Base-by-base conservation (phyloP, 2,888 invertebrate species). In the Tineola bisselliella region DNA sequence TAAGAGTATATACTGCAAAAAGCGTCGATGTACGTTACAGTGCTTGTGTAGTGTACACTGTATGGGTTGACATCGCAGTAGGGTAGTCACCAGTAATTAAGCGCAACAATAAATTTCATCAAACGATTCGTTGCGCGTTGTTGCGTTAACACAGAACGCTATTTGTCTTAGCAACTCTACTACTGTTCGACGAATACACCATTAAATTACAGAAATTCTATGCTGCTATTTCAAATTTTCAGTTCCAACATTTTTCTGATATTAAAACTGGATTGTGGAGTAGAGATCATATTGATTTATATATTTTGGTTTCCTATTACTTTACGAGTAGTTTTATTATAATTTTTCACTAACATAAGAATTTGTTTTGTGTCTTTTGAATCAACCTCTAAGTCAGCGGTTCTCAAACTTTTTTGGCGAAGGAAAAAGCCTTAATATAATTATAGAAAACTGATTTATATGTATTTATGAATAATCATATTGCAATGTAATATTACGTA, bases 21-120 rank as follows among this genome's bases (percentile, higher is more conserved):
- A 3, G 8, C 2, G 43, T 3, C 43, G 8, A 43, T 43, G 43
- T 43, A 43, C 4, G 13, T 12, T 43, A 43, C 12, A 3, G 12
- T n/a, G 43, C 4, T n/a, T 54, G 54, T 54, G 25, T 17, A 54
- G 54, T 25, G 58, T 33, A 31, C n/a, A n/a, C n/a, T n/a, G 30
- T 18, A 10, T 18, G 8, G 33, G 58, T 31, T 15, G 19, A 13
- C 38, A 30, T 56, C 52, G 56, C 56, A 30, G 17, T 30, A 44
- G 33, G 12, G 58, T 52, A 33, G 48, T 44, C 60, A 60, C 56
- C 62, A 60, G 65, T 66, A 66, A 68, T 67, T 65, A 64, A 67
- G 65, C 63, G 64, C 59, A 48, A 63, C 64, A 62, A 66, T 65
- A 66, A 65, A 67, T 64, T 64, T 19, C 54, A 52, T 52, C 52